phyloP scores from a whole-genome alignment of 2,113 vertebrate species.

The Hemiprocne comata region DNA sequence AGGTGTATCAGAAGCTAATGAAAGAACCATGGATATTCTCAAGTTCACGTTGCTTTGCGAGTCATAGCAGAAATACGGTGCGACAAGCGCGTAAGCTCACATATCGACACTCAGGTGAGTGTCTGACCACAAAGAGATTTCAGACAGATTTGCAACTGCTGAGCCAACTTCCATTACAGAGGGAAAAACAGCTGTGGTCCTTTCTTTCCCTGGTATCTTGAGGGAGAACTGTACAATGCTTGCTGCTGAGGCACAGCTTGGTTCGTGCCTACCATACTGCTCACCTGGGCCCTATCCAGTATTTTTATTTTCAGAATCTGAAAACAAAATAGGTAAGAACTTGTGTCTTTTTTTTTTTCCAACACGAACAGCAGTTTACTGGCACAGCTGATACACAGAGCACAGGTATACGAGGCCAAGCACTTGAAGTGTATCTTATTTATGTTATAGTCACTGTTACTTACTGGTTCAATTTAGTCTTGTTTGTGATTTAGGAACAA shows the following conservation, averaged over 20 bases:
- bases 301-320: background rate
- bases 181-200: background rate
- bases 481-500: slow-evolving; percentile 9
- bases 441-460: background rate
- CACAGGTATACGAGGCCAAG: background rate
- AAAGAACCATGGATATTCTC: background rate
- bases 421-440: background rate
- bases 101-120: fast-evolving
- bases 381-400: background rate
- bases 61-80: background rate
- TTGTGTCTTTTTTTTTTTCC: background rate
- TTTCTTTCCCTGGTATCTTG: background rate
- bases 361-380: background rate
- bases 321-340: background rate
- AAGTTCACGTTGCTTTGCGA: background rate
- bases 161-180: background rate
- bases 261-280: background rate
- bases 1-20: background rate
- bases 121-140: background rate
- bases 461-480: background rate
- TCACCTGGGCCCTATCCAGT: background rate
- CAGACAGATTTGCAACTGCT: background rate
- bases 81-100: background rate
- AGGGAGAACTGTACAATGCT: background rate
- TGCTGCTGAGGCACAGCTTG: background rate